phyloP scores from a whole-genome alignment of 2,113 vertebrate genomes.

The Fukomys damarensis region DNA sequence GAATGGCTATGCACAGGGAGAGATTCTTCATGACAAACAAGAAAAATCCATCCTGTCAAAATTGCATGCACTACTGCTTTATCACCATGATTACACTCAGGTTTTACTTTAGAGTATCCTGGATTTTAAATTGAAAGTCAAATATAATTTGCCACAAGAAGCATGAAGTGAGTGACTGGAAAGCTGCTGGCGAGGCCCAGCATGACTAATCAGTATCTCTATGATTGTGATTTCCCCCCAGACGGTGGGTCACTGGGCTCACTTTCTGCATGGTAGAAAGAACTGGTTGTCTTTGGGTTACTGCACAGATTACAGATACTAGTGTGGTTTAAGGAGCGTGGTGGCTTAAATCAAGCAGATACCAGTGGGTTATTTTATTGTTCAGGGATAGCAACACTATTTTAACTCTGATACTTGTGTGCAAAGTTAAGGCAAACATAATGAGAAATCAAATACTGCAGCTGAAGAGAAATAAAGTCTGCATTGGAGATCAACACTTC shows the following conservation, averaged over 20 bases:
- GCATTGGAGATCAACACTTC: neutral
- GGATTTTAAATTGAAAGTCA: conserved; percentile 89
- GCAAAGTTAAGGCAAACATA: conserved; percentile 38
- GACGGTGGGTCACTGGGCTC: conserved; percentile 71
- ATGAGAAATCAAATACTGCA: neutral
- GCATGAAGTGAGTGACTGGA: conserved; percentile 84
- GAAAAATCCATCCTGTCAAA: conserved; percentile 85
- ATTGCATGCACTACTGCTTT: conserved; percentile 83
- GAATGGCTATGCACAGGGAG: neutral
- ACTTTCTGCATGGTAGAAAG: conserved; percentile 62
- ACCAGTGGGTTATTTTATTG: conserved; percentile 46
- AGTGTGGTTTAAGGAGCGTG: conserved; percentile 68
- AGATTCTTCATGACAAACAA: conserved; percentile 73
- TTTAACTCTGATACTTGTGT: neutral
- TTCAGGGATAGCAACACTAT: neutral
- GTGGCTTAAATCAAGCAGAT: conserved; percentile 64
- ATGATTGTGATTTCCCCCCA: conserved; percentile 81
- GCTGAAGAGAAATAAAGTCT: neutral
- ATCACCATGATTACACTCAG: conserved; percentile 85
- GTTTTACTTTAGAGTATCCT: conserved; percentile 86
- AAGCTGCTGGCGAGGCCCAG: conserved; percentile 78
- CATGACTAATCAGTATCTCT: conserved; percentile 84
- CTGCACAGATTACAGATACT: conserved; percentile 71
- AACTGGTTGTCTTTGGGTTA: conserved; percentile 70
- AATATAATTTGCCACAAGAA: conserved; percentile 87